These are phyloP conservation scores for Cygnus atratus DNA, from an alignment of 2,113 vertebrate species.

Conservation along the genomic window DNA sequence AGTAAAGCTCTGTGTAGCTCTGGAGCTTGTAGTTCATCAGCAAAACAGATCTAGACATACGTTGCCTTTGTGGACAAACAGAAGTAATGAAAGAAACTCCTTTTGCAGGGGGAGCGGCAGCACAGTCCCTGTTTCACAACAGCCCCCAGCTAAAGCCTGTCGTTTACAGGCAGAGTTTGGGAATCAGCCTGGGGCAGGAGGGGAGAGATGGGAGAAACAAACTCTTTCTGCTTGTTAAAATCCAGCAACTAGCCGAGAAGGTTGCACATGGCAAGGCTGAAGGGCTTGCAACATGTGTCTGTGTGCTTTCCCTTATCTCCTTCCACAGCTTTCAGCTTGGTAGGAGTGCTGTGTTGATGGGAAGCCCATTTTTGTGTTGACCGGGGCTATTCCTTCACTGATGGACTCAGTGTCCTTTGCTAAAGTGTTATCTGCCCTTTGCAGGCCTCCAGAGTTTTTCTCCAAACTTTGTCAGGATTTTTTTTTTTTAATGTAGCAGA, in stretches of 20 bases:
- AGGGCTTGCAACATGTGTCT: neutral
- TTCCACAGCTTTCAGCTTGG: neutral
- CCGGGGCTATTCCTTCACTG: neutral
- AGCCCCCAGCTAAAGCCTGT: neutral
- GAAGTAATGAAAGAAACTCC: neutral
- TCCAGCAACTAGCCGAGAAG: neutral
- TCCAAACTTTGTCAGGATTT: neutral
- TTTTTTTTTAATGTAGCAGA: neutral
- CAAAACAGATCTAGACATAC: neutral
- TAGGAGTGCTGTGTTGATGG: neutral
- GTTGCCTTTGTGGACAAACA: neutral
- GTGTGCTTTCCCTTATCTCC: conserved; percentile 34
- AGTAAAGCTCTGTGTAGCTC: neutral
- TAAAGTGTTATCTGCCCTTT: conserved; percentile 30
- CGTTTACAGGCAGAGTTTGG: neutral
- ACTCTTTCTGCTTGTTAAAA: neutral
- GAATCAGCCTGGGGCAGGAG: neutral
- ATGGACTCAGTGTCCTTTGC: neutral
- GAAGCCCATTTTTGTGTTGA: neutral
- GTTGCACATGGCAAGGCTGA: neutral
- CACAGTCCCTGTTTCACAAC: neutral
- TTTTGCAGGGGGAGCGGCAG: neutral
- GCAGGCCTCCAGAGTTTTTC: neutral
- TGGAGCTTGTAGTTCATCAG: neutral
- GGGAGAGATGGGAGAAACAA: neutral